Evolutionary conservation across 2,797 vertebrate genomes (phyloP), one percentile per base, ranked within the genome.

Genomic region (Halcyon leucocephala): DNA sequence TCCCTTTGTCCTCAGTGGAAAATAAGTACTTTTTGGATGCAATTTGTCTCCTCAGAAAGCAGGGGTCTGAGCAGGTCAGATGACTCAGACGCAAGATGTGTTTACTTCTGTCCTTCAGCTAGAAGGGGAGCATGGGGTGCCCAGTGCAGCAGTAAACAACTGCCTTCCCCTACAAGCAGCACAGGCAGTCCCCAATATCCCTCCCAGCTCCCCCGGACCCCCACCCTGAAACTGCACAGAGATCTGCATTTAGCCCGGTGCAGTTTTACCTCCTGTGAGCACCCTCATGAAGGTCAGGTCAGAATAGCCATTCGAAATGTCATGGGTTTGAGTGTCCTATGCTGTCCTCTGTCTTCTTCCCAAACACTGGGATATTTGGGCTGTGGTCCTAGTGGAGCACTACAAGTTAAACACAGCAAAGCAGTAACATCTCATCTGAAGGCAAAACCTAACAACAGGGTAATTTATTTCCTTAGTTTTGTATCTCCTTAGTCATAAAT

Each of bases 151-250:
- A 64, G 62, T 4, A 64, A 24, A 7, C 20, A 54, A 8, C 35
- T 39, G 67, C 1, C 0, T 12, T 25, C 15, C 61, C 21, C 18
- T 13, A 5, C 20, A 66, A 83, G 48, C 65, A 77, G 25, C 22
- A 20, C n/a, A 66, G 10, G 8, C 2, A 1, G 3, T 73, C 15
- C 35, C 12, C 61, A 77, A 0, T 1, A 54, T 1, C 9, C 2
- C 1, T 60, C 12, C 14, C 1, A 4, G 18, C 25, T 87, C 48
- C 66, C 33, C 55, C 49, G 15, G 52, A 54, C 5, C 29, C 29
- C 29, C 9, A 39, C 12, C 5, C 22, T 73, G 72, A 54, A 81
- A 33, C 6, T 14, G 39, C 39, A 78, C 7, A 42, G 57, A 71
- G 31, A 35, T 46, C 60, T 86, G 29, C 51, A 86, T 77, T 61